Evolutionary conservation across 1,140 invertebrate species (phyloP).

Genomic region (Gryon sp.): DNA sequence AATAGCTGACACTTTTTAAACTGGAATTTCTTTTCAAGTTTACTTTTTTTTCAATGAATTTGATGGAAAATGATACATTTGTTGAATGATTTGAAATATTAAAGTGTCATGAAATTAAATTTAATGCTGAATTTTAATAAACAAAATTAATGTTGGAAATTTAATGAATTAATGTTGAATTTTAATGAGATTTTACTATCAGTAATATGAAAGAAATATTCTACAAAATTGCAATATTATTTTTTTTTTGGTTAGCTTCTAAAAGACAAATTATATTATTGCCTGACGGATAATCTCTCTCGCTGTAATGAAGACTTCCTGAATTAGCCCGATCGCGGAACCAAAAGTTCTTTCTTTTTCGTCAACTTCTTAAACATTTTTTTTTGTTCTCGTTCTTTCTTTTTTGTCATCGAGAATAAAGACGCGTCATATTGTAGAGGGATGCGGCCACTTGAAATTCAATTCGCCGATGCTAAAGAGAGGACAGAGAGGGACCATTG

Average conservation of each 20-base stretch:
- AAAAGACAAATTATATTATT: constrained; percentile 48
- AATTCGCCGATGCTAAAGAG: constrained; percentile 76
- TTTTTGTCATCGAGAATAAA: constrained; percentile 69
- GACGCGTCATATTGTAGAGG: constrained; percentile 75
- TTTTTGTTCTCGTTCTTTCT: constrained; percentile 33
- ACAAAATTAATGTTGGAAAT: no score
- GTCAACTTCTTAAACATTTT: constrained; percentile 42
- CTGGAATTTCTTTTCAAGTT: constrained; percentile 3
- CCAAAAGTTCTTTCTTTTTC: constrained; percentile 45
- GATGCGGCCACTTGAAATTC: constrained; percentile 81
- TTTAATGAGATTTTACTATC: no score
- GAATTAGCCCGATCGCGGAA: constrained; percentile 52
- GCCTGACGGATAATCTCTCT: constrained; percentile 26
- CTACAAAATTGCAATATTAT: no score
- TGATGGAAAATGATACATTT: no score
- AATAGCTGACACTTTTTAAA: not conserved
- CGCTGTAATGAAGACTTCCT: constrained; percentile 56
- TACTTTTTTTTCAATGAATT: not conserved
- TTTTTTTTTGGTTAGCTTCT: not conserved
- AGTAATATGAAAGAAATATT: no score
- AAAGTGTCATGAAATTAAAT: no score
- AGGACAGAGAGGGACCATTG: constrained; percentile 70
- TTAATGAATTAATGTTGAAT: no score
- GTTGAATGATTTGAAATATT: no score
- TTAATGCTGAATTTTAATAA: no score